These are phyloP conservation scores for Decapterus maruadsi DNA, from an alignment of 2,797 vertebrate genomes.

Conservation along the genomic window DNA sequence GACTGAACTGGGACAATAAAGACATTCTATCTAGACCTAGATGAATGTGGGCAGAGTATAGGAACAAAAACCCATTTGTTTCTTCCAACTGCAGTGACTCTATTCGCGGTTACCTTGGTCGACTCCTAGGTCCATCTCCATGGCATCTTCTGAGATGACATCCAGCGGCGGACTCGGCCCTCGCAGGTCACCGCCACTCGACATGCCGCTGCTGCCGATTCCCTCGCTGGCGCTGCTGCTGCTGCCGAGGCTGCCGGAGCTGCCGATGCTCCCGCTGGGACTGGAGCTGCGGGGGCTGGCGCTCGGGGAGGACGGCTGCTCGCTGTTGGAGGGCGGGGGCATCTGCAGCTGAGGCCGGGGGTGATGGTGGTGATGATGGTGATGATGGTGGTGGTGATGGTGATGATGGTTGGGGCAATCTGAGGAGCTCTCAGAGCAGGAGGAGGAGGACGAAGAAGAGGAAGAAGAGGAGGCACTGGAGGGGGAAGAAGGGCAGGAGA, in stretches of 20 bases:
- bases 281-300: conserved; percentile 76
- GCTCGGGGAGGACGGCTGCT: conserved; percentile 77
- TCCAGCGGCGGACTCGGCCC: conserved; percentile 85
- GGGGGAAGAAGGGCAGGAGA: conserved; percentile 77
- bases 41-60: no score
- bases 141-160: conserved; percentile 90
- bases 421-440: conserved; percentile 66
- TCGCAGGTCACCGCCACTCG: conserved; percentile 73
- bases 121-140: conserved; percentile 90
- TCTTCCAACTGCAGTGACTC: no score
- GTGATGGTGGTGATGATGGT: conserved; percentile 37
- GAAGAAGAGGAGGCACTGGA: conserved; percentile 75
- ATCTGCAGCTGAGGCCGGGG: conserved; percentile 68
- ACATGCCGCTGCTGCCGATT: conserved; percentile 75
- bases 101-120: conserved; percentile 76
- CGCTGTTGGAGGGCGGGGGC: conserved; percentile 71
- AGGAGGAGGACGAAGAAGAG: conserved; percentile 63
- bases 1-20: no score
- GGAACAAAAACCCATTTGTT: no score
- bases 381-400: conserved; percentile 58
- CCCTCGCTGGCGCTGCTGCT: conserved; percentile 68
- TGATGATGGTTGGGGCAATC: conserved; percentile 67
- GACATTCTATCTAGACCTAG: no score
- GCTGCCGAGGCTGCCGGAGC: conserved; percentile 71
- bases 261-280: conserved; percentile 72